Evolutionary conservation across 2,888 invertebrate genomes (phyloP).

Genomic region (Mesodorylaimus sp.): DNA sequence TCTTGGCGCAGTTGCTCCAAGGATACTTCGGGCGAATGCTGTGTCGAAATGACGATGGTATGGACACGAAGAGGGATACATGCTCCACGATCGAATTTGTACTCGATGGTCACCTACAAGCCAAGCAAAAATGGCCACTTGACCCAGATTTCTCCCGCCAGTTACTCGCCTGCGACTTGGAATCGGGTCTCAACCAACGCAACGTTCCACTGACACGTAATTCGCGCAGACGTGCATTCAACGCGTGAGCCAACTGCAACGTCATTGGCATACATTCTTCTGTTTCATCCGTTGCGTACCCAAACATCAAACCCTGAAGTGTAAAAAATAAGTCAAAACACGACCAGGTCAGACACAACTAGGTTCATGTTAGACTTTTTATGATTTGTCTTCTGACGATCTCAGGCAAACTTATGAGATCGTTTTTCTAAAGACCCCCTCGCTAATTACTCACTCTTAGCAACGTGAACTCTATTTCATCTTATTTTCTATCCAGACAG

Average conservation of each 20-base stretch:
- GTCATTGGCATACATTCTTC: slow-evolving; percentile 92
- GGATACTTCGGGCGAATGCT: slow-evolving; percentile 64
- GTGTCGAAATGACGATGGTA: slow-evolving; percentile 85
- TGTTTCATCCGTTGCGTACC: slow-evolving; percentile 93
- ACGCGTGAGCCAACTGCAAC: slow-evolving; percentile 69
- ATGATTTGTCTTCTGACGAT: too few relatives aligned
- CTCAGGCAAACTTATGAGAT: too few relatives aligned
- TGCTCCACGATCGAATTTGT: slow-evolving; percentile 71
- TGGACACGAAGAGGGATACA: slow-evolving; percentile 83
- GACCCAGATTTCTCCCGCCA: too few relatives aligned
- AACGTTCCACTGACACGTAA: slow-evolving; percentile 66
- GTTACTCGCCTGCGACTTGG: slow-evolving; percentile 89
- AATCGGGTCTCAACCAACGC: slow-evolving; percentile 87
- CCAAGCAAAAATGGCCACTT: too few relatives aligned
- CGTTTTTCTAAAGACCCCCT: too few relatives aligned
- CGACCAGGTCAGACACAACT: too few relatives aligned
- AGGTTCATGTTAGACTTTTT: too few relatives aligned
- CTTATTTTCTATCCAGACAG: too few relatives aligned
- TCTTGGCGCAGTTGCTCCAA: slow-evolving; percentile 57
- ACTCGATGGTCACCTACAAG: slow-evolving; percentile 83
- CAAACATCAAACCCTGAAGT: slow-evolving; percentile 97
- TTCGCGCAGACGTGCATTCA: slow-evolving; percentile 75
- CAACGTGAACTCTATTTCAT: too few relatives aligned
- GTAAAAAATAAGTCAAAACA: too few relatives aligned
- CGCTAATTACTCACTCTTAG: too few relatives aligned